Percentiles rank a stretch among this genome's conserved stretches.
Conservation (phyloP, 2,888 invertebrate species). For the Kryphioiulus occultus region DNA sequence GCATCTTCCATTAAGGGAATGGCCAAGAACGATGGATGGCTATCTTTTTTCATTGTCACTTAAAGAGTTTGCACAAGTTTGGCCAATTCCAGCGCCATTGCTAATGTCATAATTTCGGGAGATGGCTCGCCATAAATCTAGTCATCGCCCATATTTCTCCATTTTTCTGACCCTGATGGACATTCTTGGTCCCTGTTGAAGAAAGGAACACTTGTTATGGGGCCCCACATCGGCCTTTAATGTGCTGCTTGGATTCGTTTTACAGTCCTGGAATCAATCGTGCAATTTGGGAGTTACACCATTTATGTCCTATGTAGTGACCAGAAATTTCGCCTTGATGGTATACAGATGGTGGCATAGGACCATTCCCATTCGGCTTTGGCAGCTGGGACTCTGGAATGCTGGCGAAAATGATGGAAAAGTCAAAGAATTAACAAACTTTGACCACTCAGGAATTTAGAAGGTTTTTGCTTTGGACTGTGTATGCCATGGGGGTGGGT, state of each 20-base stretch:
- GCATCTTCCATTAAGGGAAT: slow-evolving; percentile 12
- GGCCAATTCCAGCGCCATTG: slow-evolving; percentile 7
- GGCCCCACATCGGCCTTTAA: neutral
- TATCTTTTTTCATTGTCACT: slow-evolving; percentile 35
- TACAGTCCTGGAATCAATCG: slow-evolving; percentile 3
- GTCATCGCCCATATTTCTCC: slow-evolving; percentile 1
- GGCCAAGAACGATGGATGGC: neutral
- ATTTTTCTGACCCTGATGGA: slow-evolving; percentile 13
- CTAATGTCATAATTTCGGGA: slow-evolving; percentile 15
- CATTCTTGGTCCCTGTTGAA: neutral
- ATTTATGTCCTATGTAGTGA: neutral
- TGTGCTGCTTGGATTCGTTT: slow-evolving; percentile 22
- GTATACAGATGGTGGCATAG: no score
- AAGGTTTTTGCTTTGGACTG: no score
- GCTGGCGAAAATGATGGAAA: neutral
- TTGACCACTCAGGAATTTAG: neutral
- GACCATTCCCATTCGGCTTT: neutral
- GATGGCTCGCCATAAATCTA: neutral
- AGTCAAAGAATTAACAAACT: neutral
- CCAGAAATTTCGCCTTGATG: neutral
- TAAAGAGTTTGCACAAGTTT: slow-evolving; percentile 23
- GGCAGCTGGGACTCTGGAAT: neutral
- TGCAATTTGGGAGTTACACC: neutral
- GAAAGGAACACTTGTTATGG: neutral
- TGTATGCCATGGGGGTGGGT: no score